phyloP scores from a whole-genome alignment of 2,888 invertebrate genomes.

The Myopa tessellatipennis region DNA sequence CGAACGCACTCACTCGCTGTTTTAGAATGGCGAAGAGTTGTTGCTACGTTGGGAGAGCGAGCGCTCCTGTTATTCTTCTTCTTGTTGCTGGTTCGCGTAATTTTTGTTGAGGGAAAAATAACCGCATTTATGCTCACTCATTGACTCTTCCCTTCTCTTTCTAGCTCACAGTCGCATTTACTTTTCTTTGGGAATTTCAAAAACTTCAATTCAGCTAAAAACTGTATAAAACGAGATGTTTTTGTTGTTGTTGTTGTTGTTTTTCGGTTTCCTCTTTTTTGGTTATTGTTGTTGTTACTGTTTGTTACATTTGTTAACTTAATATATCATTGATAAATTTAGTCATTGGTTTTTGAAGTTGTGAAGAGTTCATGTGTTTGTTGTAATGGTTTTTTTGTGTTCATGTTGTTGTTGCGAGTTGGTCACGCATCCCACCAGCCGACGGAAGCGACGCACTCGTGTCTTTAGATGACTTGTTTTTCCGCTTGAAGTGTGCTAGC shows the following conservation, averaged over 20 bases:
- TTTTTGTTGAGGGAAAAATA: background rate
- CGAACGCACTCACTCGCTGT: background rate
- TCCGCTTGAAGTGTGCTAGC: no score
- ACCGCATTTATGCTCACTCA: background rate
- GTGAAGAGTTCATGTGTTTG: no score
- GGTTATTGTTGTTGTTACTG: background rate
- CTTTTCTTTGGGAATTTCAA: background rate
- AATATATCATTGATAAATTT: background rate
- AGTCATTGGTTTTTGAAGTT: no score
- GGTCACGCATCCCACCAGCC: no score
- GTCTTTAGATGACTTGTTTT: no score
- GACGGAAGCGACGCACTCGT: no score
- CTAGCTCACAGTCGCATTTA: background rate
- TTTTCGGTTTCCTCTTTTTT: background rate
- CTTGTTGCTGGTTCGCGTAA: background rate
- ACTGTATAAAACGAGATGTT: background rate
- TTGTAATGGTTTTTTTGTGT: no score
- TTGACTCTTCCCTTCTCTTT: background rate
- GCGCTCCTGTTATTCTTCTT: no score
- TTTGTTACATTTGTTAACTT: background rate
- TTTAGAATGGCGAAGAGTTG: no score
- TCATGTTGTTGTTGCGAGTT: no score
- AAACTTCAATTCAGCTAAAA: conserved; percentile 17
- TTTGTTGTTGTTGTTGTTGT: conserved; percentile 3
- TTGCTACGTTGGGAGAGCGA: no score